Conservation (phyloP, 2,888 invertebrate species). For the Leptarthrus brevirostris region DNA sequence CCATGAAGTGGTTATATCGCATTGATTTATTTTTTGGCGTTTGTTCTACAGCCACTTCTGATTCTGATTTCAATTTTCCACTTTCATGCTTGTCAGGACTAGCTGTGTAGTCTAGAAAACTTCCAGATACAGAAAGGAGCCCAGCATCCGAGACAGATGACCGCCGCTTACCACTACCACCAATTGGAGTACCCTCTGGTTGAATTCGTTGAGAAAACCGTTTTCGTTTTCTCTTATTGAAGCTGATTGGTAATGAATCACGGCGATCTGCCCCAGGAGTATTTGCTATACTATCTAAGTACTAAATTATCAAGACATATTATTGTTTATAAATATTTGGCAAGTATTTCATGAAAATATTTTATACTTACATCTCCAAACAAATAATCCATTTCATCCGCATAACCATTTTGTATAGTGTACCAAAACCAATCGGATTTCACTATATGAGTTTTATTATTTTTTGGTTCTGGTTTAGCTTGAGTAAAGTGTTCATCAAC, state of each 20-base stretch:
- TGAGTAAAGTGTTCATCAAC: constrained; percentile 83
- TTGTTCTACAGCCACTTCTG: constrained; percentile 59
- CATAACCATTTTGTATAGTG: constrained; percentile 94
- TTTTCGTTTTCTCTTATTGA: constrained; percentile 82
- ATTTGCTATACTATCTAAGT: constrained; percentile 66
- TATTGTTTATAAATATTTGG: constrained; percentile 23
- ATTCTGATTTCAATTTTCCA: constrained; percentile 61
- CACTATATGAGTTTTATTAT: constrained; percentile 78
- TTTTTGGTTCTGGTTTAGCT: constrained; percentile 77
- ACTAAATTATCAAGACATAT: constrained; percentile 57
- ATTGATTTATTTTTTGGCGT: constrained; percentile 65
- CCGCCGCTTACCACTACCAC: constrained; percentile 75
- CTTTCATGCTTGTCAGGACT: constrained; percentile 76
- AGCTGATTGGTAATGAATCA: constrained; percentile 70
- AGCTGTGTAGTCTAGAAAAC: constrained; percentile 88
- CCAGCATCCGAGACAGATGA: constrained; percentile 89
- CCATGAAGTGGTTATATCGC: constrained; percentile 73
- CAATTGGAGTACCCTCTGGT: constrained; percentile 65
- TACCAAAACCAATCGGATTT: constrained; percentile 99
- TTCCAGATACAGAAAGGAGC: constrained; percentile 85
- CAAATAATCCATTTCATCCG: constrained; percentile 89
- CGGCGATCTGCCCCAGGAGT: constrained; percentile 69
- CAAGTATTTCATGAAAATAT: neutral
- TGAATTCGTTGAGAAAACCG: constrained; percentile 70
- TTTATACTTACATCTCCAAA: constrained; percentile 81